A percentile compares a stretch with the other conserved stretches of the same genome.
Conservation (phyloP, 2,888 invertebrate genomes). For the Apodemia mormo region DNA sequence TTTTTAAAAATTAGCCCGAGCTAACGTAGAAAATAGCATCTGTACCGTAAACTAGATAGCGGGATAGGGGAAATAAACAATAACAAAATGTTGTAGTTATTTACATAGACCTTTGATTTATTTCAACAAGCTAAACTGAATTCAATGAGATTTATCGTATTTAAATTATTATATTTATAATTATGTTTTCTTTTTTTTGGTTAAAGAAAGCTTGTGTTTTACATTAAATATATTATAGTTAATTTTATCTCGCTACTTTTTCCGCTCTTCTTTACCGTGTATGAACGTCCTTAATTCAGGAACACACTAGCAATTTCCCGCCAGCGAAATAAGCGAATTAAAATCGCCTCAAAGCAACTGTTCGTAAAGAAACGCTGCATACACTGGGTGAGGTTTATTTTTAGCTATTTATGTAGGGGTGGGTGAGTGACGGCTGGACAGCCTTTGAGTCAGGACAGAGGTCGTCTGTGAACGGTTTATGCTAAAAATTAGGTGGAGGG, state of each 20-base stretch:
- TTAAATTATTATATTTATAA: too few species aligned
- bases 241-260: background rate
- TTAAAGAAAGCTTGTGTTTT: too few species aligned
- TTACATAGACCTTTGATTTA: too few species aligned
- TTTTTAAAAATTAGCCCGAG: too few species aligned
- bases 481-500: conserved; percentile 40
- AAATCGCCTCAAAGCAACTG: conserved; percentile 73
- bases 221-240: too few species aligned
- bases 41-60: too few species aligned
- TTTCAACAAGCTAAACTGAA: too few species aligned
- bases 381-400: conserved; percentile 60
- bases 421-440: conserved; percentile 56
- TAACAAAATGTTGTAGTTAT: too few species aligned
- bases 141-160: too few species aligned
- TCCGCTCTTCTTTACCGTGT: conserved; percentile 23
- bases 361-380: conserved; percentile 69
- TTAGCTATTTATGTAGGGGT: conserved; percentile 57
- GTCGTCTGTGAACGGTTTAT: conserved; percentile 35
- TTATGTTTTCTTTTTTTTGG: too few species aligned
- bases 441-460: conserved; percentile 58
- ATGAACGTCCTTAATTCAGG: conserved; percentile 52
- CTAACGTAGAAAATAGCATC: too few species aligned
- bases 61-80: too few species aligned
- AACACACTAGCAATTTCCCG: conserved; percentile 67
- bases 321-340: conserved; percentile 75